A percentile compares a stretch with the other conserved stretches of the same genome.
These are phyloP conservation scores for Alcis repandata DNA, from an alignment of 2,888 invertebrate species.

Conservation along the genomic window DNA sequence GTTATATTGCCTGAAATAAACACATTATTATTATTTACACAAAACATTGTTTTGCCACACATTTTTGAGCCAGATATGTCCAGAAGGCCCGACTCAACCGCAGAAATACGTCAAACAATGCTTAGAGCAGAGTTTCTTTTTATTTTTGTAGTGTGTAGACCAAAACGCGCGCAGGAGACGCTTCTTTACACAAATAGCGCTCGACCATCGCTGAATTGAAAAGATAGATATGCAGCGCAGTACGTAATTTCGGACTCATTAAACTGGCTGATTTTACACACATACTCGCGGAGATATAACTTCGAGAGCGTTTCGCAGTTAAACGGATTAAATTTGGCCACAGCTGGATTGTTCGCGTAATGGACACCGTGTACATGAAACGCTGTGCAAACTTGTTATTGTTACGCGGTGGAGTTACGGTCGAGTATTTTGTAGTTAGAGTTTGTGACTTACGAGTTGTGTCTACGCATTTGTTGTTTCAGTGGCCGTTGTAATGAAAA, in stretches of 20 bases:
- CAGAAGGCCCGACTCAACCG: too few species aligned
- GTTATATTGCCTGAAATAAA: too few species aligned
- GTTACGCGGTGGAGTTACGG: conserved; percentile 34
- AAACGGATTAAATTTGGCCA: conserved; percentile 79
- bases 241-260: conserved; percentile 75
- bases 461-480: conserved; percentile 26
- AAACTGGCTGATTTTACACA: conserved; percentile 73
- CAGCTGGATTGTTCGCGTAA: conserved; percentile 76
- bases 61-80: too few species aligned
- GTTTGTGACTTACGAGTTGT: conserved; percentile 26
- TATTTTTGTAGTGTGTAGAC: too few species aligned
- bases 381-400: conserved; percentile 62
- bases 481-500: conserved; percentile 9
- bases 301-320: conserved; percentile 72
- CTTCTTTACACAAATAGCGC: background rate
- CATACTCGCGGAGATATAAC: conserved; percentile 70
- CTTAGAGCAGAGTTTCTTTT: too few species aligned
- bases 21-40: too few species aligned
- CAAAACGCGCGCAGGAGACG: too few species aligned
- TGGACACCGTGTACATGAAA: conserved; percentile 69
- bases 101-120: too few species aligned
- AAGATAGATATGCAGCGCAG: conserved; percentile 40
- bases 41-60: too few species aligned
- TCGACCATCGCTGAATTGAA: background rate
- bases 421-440: conserved; percentile 35